Evolutionary conservation across 2,888 invertebrate genomes (phyloP).

Genomic region (Sthenelais limicola): DNA sequence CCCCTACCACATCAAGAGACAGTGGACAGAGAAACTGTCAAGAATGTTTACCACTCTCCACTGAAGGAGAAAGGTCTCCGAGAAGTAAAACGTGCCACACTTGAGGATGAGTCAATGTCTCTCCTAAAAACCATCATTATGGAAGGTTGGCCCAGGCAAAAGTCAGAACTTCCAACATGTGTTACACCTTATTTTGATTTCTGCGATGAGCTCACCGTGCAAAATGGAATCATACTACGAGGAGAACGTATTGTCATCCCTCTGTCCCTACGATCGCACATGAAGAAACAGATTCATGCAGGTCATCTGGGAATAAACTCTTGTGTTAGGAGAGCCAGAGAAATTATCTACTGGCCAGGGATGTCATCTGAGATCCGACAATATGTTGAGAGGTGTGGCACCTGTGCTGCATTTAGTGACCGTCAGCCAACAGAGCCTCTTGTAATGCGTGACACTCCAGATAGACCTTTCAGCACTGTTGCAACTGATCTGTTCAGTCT

Average conservation of each 20-base stretch:
- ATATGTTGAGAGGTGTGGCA: neutral
- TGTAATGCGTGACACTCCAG: constrained; percentile 43
- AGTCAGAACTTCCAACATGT: neutral
- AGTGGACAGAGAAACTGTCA: no score
- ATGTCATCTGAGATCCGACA: constrained; percentile 5
- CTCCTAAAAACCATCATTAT: constrained; percentile 31
- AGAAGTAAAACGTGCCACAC: no score
- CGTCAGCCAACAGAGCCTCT: constrained; percentile 42
- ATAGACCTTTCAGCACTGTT: constrained; percentile 53
- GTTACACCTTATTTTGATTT: constrained; percentile 42
- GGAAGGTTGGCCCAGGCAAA: constrained; percentile 44
- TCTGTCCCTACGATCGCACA: neutral
- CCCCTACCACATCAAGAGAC: no score
- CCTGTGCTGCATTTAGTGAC: neutral
- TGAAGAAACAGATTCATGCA: constrained; percentile 9
- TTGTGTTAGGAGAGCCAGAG: constrained; percentile 24
- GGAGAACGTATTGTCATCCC: constrained; percentile 42
- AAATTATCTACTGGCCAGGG: constrained; percentile 16
- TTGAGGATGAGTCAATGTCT: constrained; percentile 37
- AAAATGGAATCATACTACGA: constrained; percentile 47
- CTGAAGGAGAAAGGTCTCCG: no score
- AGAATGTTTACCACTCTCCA: no score
- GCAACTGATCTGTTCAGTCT: constrained; percentile 52
- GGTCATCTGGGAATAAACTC: constrained; percentile 23
- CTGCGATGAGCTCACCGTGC: no score